Conservation (phyloP, 2,888 invertebrate genomes). For the Eretmocerus hayati region DNA sequence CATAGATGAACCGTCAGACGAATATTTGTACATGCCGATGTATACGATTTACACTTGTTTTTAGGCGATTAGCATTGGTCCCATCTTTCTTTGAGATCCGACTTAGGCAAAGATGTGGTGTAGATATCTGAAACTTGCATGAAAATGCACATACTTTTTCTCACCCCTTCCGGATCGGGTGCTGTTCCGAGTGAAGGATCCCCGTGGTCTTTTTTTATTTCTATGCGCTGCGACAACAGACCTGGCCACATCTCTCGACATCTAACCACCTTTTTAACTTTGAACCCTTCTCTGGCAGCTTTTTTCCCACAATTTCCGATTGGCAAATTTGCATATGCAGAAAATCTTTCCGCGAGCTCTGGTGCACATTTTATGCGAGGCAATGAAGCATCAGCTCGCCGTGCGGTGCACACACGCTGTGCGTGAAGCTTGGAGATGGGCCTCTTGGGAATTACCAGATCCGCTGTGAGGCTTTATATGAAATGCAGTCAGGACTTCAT, state of each 20-base stretch:
- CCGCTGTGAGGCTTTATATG: no score
- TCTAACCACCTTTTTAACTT: conserved; percentile 19
- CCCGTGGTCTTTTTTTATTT: conserved; percentile 7
- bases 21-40: not conserved
- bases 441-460: no score
- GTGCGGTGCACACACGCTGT: no score
- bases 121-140: no score
- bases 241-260: not conserved
- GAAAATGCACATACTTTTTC: conserved; percentile 14
- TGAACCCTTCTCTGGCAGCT: conserved; percentile 1
- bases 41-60: no score
- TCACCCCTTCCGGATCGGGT: conserved; percentile 4
- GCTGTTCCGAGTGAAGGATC: conserved; percentile 1
- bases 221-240: not conserved
- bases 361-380: not conserved
- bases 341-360: conserved; percentile 6
- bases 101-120: no score
- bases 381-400: no score
- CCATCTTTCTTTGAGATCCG: not conserved
- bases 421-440: no score
- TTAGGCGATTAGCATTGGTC: conserved; percentile 10
- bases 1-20: not conserved
- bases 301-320: conserved; percentile 21
- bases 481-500: no score
- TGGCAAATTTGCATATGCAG: conserved; percentile 20